Percentiles rank a stretch among this genome's conserved stretches.
Evolutionary conservation across 2,113 vertebrate genomes (phyloP).

Genomic region (Verasper variegatus): DNA sequence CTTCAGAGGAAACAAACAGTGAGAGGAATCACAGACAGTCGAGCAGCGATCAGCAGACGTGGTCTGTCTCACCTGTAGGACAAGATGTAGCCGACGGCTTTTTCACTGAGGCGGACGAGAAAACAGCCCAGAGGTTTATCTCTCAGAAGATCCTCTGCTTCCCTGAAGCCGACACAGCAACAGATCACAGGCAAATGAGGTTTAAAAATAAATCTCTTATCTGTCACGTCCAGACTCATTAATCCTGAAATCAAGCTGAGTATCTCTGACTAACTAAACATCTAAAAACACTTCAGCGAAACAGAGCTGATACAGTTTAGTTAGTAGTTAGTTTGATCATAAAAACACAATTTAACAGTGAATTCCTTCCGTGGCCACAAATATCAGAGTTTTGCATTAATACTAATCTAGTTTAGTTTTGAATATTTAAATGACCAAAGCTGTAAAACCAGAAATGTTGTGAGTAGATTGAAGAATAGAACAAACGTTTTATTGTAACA

Average conservation of each 20-base stretch:
- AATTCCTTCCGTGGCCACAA: too few relatives aligned
- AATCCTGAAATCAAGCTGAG: not conserved
- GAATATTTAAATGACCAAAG: too few relatives aligned
- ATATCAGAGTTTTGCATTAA: too few relatives aligned
- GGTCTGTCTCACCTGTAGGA: constrained; percentile 86
- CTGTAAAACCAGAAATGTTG: too few relatives aligned
- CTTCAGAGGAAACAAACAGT: constrained; percentile 62
- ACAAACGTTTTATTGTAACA: too few relatives aligned
- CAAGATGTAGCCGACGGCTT: constrained; percentile 86
- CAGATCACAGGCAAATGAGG: constrained; percentile 24
- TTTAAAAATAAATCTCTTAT: not conserved
- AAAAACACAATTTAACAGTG: too few relatives aligned
- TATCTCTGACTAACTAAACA: too few relatives aligned
- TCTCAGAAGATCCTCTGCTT: constrained; percentile 84
- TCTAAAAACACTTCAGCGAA: too few relatives aligned
- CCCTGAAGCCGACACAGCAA: constrained; percentile 66
- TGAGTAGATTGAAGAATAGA: too few relatives aligned
- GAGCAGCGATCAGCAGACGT: not conserved
- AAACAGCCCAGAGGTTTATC: constrained; percentile 85
- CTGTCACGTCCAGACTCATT: not conserved
- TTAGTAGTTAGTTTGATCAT: too few relatives aligned
- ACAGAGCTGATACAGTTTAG: too few relatives aligned
- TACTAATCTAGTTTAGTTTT: too few relatives aligned
- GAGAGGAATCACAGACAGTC: not conserved
- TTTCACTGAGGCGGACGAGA: constrained; percentile 88